These are phyloP conservation scores for Eupithecia inturbata DNA, from an alignment of 2,888 invertebrate genomes.

Conservation along the genomic window DNA sequence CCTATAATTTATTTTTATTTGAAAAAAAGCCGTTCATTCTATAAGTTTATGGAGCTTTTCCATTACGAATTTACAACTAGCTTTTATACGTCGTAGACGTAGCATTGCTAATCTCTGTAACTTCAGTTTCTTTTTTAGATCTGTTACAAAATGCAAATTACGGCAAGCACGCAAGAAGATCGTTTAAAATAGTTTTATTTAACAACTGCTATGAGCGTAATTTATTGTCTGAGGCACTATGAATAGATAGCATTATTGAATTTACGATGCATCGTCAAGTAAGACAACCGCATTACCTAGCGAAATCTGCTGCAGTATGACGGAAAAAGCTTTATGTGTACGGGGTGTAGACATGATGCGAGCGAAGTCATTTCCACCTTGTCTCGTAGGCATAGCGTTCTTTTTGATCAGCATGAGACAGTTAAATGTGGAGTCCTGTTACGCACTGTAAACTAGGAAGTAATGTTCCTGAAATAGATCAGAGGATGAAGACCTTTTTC, in stretches of 20 bases:
- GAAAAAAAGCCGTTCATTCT: too few relatives aligned
- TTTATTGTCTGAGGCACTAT: conserved; percentile 35
- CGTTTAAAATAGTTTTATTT: conserved; percentile 32
- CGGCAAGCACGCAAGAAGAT: conserved; percentile 38
- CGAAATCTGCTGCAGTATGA: neutral
- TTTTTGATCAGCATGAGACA: neutral
- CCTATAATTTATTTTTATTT: too few relatives aligned
- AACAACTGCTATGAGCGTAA: conserved; percentile 29
- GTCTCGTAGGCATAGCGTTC: neutral
- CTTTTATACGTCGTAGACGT: neutral
- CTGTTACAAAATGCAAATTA: conserved; percentile 11
- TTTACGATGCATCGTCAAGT: conserved; percentile 40
- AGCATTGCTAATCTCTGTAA: neutral
- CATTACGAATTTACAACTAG: neutral
- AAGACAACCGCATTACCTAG: conserved; percentile 6
- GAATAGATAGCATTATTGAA: conserved; percentile 49
- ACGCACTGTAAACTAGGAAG: conserved; percentile 39
- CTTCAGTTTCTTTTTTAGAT: conserved; percentile 17
- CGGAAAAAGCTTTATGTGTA: neutral
- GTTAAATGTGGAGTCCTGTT: conserved; percentile 6
- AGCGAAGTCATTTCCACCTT: neutral
- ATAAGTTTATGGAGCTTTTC: too few relatives aligned
- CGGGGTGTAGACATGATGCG: neutral
- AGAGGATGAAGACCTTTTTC: conserved; percentile 29
- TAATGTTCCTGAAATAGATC: conserved; percentile 25